Percentiles rank a stretch among this genome's conserved stretches.
These are phyloP conservation scores for Napeogenes sylphis DNA, from an alignment of 2,888 invertebrate species.

Conservation along the genomic window DNA sequence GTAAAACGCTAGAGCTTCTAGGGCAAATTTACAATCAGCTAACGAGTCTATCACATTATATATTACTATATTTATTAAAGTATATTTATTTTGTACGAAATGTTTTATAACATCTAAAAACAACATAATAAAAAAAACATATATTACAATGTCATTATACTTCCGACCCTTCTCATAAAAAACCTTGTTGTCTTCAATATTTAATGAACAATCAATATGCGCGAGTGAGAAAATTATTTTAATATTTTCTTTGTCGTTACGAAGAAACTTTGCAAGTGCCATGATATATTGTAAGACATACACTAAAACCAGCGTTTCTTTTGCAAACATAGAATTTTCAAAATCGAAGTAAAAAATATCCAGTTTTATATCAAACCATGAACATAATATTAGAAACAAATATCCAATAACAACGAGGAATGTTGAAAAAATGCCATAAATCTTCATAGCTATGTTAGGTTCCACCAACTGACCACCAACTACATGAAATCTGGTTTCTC, in stretches of 20 bases:
- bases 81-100: neutral
- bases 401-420: neutral
- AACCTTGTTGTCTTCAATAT: slow-evolving; percentile 1
- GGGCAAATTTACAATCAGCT: slow-evolving; percentile 19
- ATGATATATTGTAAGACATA: no score
- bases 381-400: neutral
- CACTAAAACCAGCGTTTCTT: no score
- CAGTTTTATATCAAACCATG: no score
- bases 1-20: slow-evolving; percentile 37
- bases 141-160: slow-evolving; percentile 6
- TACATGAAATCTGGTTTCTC: slow-evolving; percentile 11
- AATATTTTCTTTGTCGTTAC: no score
- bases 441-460: slow-evolving; percentile 6
- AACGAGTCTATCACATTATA: slow-evolving; percentile 5
- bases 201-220: slow-evolving; percentile 19
- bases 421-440: neutral
- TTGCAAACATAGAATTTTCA: no score
- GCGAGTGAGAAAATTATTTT: no score
- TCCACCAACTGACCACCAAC: slow-evolving; percentile 6
- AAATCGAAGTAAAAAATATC: no score
- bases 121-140: slow-evolving; percentile 6
- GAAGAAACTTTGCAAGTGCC: no score
- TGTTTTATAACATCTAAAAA: neutral
- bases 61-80: neutral
- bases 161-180: slow-evolving; percentile 10